Percentiles rank a stretch among this genome's conserved stretches.
These are phyloP conservation scores for Phthorimaea operculella DNA, from an alignment of 1,140 invertebrate species.

Conservation along the genomic window DNA sequence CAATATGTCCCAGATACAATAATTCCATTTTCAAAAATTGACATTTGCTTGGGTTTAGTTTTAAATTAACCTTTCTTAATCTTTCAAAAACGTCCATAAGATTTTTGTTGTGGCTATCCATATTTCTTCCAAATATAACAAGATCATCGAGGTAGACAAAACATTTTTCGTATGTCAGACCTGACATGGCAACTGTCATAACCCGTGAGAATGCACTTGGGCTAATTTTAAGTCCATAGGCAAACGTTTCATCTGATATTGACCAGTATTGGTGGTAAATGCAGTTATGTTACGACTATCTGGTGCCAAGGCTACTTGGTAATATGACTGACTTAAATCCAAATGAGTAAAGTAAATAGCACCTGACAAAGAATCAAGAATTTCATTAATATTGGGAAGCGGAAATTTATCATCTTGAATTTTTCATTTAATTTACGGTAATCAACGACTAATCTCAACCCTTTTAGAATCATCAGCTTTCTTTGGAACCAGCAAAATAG, in stretches of 20 bases:
- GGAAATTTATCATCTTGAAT: conserved; percentile 9
- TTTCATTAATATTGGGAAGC: conserved; percentile 6
- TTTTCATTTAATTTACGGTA: conserved; percentile 7
- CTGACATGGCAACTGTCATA: conserved; percentile 41
- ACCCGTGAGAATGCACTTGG: conserved; percentile 19
- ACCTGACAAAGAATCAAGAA: conserved; percentile 1
- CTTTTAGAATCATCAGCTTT: neutral
- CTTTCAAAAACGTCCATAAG: conserved; percentile 27
- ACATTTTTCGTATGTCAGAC: conserved; percentile 21
- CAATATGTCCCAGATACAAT: conserved; percentile 40
- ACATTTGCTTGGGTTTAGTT: conserved; percentile 38
- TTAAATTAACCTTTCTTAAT: conserved; percentile 34
- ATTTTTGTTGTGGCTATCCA: conserved; percentile 27
- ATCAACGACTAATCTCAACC: conserved; percentile 1
- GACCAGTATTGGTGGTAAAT: conserved; percentile 33
- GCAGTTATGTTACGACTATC: conserved; percentile 41
- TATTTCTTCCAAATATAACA: neutral
- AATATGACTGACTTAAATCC: conserved; percentile 63
- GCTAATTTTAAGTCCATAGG: conserved; percentile 39
- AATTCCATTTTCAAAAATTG: conserved; percentile 27
- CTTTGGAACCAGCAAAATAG: conserved; percentile 7
- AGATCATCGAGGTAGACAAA: conserved; percentile 40
- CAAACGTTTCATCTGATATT: conserved; percentile 30
- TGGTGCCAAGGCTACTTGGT: conserved; percentile 58
- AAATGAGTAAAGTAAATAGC: conserved; percentile 55